Conservation (phyloP, 2,797 vertebrate species). For the Alfaro cultratus region DNA sequence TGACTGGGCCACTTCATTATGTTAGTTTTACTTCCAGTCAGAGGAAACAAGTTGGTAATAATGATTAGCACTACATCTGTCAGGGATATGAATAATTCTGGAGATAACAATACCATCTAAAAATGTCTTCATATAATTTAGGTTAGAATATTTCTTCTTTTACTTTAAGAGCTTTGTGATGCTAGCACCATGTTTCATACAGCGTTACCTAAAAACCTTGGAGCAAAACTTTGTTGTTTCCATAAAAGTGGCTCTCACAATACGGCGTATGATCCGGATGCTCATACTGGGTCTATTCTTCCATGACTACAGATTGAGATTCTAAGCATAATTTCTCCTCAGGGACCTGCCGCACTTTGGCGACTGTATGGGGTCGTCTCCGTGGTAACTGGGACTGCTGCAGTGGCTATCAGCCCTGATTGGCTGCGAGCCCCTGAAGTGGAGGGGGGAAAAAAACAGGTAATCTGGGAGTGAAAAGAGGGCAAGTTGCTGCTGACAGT, state of each 20-base stretch:
- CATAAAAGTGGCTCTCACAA: neutral
- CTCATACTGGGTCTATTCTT: slow-evolving; percentile 1
- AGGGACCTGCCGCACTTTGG: slow-evolving; percentile 77
- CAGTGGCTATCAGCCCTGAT: slow-evolving; percentile 66
- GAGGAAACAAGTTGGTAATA: neutral
- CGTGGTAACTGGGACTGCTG: slow-evolving; percentile 62
- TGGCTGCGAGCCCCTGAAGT: slow-evolving; percentile 56
- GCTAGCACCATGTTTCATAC: neutral
- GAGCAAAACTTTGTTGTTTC: neutral
- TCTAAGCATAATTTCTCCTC: slow-evolving; percentile 75
- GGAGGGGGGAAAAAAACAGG: slow-evolving; percentile 32
- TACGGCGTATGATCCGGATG: neutral
- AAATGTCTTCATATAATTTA: neutral
- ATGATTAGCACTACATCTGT: neutral
- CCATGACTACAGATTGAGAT: slow-evolving; percentile 50
- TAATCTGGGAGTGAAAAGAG: slow-evolving; percentile 51
- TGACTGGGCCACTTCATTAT: neutral
- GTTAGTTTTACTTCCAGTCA: neutral
- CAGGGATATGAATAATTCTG: neutral
- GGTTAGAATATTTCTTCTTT: neutral
- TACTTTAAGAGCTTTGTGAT: neutral
- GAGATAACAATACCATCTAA: neutral
- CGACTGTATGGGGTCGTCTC: slow-evolving; percentile 71
- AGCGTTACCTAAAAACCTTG: neutral
- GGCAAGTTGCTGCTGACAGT: slow-evolving; percentile 45